Conservation (phyloP, 35 echinoderm and acorn worm genomes). For the Strongylocentrotus purpuratus region DNA sequence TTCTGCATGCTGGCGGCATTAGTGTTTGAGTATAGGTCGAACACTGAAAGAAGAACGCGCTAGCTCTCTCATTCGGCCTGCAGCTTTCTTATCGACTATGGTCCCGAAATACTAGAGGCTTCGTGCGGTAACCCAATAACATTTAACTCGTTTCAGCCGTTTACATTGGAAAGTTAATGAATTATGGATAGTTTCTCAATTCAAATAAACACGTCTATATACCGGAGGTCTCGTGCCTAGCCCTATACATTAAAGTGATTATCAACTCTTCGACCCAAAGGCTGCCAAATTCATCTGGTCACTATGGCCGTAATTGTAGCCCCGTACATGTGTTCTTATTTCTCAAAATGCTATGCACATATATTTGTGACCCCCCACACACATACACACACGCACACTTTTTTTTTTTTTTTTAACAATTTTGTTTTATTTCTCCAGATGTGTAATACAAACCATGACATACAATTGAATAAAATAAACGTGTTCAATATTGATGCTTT, state of each 20-base stretch:
- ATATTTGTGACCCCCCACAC: no score
- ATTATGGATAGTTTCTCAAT: constrained; percentile 19
- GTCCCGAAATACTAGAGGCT: background rate
- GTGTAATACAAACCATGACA: no score
- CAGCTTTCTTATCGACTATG: constrained; percentile 8
- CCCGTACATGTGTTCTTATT: background rate
- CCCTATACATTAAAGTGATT: background rate
- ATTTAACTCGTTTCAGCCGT: constrained; percentile 17
- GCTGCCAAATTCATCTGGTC: background rate
- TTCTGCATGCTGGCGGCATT: background rate
- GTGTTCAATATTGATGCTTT: no score
- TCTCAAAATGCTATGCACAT: no score
- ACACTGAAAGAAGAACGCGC: background rate
- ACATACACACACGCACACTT: no score
- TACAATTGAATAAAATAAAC: no score
- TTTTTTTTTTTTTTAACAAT: no score
- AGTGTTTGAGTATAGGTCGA: background rate
- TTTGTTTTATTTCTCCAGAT: no score
- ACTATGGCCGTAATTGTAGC: background rate
- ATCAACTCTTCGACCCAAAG: background rate
- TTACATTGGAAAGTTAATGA: constrained; percentile 5
- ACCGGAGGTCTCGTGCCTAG: background rate
- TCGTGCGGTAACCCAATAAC: background rate
- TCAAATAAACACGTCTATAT: constrained; percentile 5
- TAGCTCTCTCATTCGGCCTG: background rate